These are phyloP conservation scores for Oryzias woworae DNA, from an alignment of 2,113 vertebrate genomes.

Conservation along the genomic window DNA sequence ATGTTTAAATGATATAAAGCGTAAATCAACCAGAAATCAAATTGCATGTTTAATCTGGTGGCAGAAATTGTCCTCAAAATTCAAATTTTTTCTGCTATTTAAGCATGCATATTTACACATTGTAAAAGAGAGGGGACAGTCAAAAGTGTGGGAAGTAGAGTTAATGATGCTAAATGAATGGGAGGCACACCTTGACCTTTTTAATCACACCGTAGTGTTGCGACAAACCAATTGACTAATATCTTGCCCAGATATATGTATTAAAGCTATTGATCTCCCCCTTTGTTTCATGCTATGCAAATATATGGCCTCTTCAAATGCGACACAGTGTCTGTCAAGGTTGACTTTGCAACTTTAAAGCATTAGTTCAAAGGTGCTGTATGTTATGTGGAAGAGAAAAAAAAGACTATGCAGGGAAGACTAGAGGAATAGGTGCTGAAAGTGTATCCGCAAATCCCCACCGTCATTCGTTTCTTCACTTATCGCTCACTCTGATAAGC, in stretches of 20 bases:
- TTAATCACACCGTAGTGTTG: slow-evolving; percentile 57
- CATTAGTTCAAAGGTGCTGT: slow-evolving; percentile 39
- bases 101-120: slow-evolving; percentile 9
- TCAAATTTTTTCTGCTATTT: slow-evolving; percentile 10
- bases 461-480: slow-evolving; percentile 64
- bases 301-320: slow-evolving; percentile 69
- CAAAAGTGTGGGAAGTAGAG: slow-evolving; percentile 28
- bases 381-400: slow-evolving; percentile 15
- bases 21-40: slow-evolving; percentile 46
- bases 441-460: slow-evolving; percentile 65
- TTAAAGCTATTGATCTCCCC: slow-evolving; percentile 60
- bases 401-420: neutral
- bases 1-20: slow-evolving; percentile 73
- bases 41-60: slow-evolving; percentile 11
- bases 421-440: slow-evolving; percentile 40
- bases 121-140: slow-evolving; percentile 15
- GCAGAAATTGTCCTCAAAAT: slow-evolving; percentile 1
- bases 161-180: slow-evolving; percentile 59
- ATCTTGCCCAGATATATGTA: slow-evolving; percentile 45
- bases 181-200: slow-evolving; percentile 54
- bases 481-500: slow-evolving; percentile 74
- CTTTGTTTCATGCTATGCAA: slow-evolving; percentile 54
- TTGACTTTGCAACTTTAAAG: slow-evolving; percentile 46
- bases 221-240: slow-evolving; percentile 64
- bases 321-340: slow-evolving; percentile 52